Percentiles rank a stretch among this genome's conserved stretches.
Evolutionary conservation across 2,113 vertebrate species (phyloP).

Genomic region (Calyptomena viridis): DNA sequence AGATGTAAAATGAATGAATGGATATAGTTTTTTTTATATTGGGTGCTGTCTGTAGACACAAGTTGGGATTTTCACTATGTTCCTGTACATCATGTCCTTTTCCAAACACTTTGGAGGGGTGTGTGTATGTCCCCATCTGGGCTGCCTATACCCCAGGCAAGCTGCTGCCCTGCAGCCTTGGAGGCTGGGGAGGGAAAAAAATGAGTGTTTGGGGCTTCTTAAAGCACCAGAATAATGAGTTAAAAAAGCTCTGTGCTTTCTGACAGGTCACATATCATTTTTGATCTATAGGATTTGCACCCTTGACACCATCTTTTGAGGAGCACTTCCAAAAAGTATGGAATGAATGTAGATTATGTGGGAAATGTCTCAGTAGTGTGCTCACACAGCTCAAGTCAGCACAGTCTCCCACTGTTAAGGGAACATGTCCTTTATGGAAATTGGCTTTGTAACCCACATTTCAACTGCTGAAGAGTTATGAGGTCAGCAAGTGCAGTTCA

Average conservation of each 20-base stretch:
- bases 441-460: slow-evolving; percentile 42
- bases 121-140: neutral
- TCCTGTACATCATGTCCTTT: neutral
- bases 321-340: slow-evolving; percentile 32
- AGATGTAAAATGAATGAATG: neutral
- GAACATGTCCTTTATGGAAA: slow-evolving; percentile 23
- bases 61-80: neutral
- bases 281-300: slow-evolving; percentile 13
- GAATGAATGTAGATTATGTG: slow-evolving; percentile 56
- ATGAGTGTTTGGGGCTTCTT: neutral
- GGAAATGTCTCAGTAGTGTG: slow-evolving; percentile 21
- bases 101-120: neutral
- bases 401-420: slow-evolving; percentile 36
- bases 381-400: slow-evolving; percentile 35
- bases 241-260: neutral
- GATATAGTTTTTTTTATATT: neutral
- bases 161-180: neutral
- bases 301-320: slow-evolving; percentile 34
- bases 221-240: neutral
- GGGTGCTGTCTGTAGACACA: neutral
- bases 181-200: neutral
- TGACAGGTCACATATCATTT: neutral
- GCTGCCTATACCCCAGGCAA: neutral
- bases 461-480: slow-evolving; percentile 41
- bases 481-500: slow-evolving; percentile 39